phyloP scores from a whole-genome alignment of 2,797 vertebrate species.

The Thamnophis elegans region DNA sequence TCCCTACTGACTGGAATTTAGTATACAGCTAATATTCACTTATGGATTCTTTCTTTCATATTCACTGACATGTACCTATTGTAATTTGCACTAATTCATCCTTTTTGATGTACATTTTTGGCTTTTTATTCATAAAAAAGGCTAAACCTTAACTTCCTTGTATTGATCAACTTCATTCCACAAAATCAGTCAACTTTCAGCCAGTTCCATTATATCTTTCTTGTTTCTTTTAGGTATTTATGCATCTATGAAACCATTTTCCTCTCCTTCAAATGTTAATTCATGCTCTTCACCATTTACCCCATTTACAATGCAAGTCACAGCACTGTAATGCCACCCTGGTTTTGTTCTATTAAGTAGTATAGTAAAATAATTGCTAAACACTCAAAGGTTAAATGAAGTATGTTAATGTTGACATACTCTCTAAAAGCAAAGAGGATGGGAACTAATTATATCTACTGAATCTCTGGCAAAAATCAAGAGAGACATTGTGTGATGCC shows the following conservation, averaged over 20 bases:
- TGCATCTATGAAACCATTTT: background rate
- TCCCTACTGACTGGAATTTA: background rate
- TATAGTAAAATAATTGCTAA: background rate
- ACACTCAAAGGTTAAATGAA: background rate
- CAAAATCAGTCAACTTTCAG: background rate
- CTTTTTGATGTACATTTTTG: background rate
- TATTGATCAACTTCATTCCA: background rate
- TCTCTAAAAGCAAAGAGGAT: background rate
- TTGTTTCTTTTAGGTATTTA: background rate
- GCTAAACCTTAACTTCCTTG: background rate
- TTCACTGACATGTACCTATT: background rate
- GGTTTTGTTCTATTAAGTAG: background rate
- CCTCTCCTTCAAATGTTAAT: background rate
- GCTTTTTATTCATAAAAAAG: background rate
- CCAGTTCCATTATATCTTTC: background rate
- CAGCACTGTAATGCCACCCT: background rate
- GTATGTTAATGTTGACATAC: background rate
- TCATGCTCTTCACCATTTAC: background rate
- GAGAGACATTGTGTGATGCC: background rate
- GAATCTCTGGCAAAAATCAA: background rate
- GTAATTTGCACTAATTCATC: background rate
- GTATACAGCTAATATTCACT: background rate
- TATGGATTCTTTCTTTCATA: background rate
- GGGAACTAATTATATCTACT: background rate
- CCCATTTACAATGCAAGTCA: background rate